These are phyloP conservation scores for Xerus rutilus DNA, from an alignment of 2,797 vertebrate genomes.

Conservation along the genomic window DNA sequence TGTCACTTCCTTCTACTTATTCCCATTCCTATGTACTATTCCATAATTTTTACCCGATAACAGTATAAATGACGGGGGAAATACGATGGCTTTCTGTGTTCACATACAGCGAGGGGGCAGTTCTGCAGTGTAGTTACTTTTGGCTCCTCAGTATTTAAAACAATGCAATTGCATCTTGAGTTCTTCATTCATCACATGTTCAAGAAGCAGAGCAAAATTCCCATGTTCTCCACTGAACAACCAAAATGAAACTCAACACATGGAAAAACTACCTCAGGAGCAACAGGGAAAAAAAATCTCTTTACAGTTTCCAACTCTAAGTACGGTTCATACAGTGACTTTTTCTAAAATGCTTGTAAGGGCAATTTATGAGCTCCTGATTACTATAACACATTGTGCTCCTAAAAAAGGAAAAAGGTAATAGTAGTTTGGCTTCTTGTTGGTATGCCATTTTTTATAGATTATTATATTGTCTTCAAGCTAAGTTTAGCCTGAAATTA, in stretches of 20 bases:
- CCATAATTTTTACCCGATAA: slow-evolving; percentile 29
- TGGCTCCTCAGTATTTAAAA: slow-evolving; percentile 28
- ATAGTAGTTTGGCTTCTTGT: slow-evolving; percentile 63
- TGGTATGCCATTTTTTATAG: slow-evolving; percentile 72
- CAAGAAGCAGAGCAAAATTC: slow-evolving; percentile 52
- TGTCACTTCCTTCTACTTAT: not conserved
- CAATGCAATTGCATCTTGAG: slow-evolving; percentile 36
- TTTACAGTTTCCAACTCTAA: slow-evolving; percentile 63
- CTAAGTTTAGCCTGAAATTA: slow-evolving; percentile 74
- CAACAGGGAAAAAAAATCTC: slow-evolving; percentile 58
- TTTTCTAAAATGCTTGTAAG: slow-evolving; percentile 70
- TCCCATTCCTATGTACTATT: not conserved
- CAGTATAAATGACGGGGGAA: not conserved
- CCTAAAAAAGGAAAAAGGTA: slow-evolving; percentile 61
- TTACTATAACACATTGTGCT: slow-evolving; percentile 79
- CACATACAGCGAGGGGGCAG: not conserved
- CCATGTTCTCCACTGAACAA: slow-evolving; percentile 55
- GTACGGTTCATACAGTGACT: slow-evolving; percentile 41
- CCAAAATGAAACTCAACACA: slow-evolving; percentile 67
- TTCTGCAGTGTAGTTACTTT: not conserved
- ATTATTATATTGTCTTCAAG: slow-evolving; percentile 78
- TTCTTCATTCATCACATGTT: not conserved
- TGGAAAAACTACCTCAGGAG: slow-evolving; percentile 76
- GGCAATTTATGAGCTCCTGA: slow-evolving; percentile 75
- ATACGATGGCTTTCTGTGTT: not conserved